Percentiles rank a stretch among this genome's conserved stretches.
Conservation (phyloP, 2,888 invertebrate species). For the Scrobipalpa costella region DNA sequence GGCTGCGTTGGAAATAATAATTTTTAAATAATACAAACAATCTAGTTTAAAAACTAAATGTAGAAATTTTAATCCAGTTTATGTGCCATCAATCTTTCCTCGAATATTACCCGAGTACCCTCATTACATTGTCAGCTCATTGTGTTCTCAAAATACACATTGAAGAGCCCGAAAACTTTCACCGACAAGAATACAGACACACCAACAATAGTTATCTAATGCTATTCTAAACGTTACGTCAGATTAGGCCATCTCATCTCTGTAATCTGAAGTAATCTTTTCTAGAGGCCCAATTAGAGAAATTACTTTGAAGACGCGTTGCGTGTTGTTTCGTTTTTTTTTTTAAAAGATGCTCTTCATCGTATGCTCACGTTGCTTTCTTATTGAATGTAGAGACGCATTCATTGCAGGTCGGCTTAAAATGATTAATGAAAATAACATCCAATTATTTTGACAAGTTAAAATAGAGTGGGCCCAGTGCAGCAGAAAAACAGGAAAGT, state of each 20-base stretch:
- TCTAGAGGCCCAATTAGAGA: constrained; percentile 30
- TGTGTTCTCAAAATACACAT: constrained; percentile 30
- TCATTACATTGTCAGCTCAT: constrained; percentile 31
- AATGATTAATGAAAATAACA: too few species aligned
- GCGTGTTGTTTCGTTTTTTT: constrained; percentile 35
- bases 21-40: background rate
- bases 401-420: too few species aligned
- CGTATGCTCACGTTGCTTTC: background rate
- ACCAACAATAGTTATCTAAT: constrained; percentile 55
- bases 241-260: constrained; percentile 43
- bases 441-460: too few species aligned
- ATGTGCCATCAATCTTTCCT: constrained; percentile 8
- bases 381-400: too few species aligned
- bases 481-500: too few species aligned
- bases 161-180: constrained; percentile 51
- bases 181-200: constrained; percentile 38
- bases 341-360: background rate
- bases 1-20: background rate
- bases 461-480: too few species aligned
- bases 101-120: constrained; percentile 30
- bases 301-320: constrained; percentile 34
- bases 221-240: constrained; percentile 53
- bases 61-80: constrained; percentile 6
- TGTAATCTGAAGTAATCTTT: constrained; percentile 24
- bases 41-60: background rate